phyloP scores from a whole-genome alignment of 2,113 vertebrate genomes.

The Coreoperca whiteheadi region DNA sequence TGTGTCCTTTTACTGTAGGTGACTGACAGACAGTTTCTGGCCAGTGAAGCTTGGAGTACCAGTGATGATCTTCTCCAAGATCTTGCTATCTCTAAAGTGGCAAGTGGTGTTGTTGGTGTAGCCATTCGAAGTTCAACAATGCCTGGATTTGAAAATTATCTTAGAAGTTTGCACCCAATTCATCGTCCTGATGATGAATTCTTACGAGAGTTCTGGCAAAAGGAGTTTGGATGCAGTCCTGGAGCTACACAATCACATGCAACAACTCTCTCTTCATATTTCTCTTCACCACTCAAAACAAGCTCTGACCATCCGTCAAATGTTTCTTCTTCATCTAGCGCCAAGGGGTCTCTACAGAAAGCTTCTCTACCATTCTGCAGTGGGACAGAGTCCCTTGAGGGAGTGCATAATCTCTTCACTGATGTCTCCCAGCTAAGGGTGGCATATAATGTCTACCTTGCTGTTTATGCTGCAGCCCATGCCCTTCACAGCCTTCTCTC shows the following conservation, averaged over 20 bases:
- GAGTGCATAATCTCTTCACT: conserved; percentile 75
- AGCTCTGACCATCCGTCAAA: background rate
- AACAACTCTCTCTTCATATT: background rate
- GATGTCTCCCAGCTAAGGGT: conserved; percentile 81
- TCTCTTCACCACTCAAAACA: background rate
- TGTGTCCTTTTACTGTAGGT: conserved; percentile 36
- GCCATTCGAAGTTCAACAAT: conserved; percentile 78
- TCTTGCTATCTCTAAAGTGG: conserved; percentile 55
- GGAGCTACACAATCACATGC: background rate
- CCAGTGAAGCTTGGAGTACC: conserved; percentile 84
- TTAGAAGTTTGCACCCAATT: conserved; percentile 70
- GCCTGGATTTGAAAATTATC: conserved; percentile 74
- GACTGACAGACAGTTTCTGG: conserved; percentile 80
- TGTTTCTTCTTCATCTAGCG: conserved; percentile 21
- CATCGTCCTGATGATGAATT: conserved; percentile 60
- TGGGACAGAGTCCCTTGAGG: conserved; percentile 78
- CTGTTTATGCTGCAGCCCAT: conserved; percentile 84
- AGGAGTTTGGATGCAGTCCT: conserved; percentile 71
- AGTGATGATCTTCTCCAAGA: conserved; percentile 69
- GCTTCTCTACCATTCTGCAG: conserved; percentile 71
- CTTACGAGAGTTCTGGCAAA: conserved; percentile 77
- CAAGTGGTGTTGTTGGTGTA: conserved; percentile 78
- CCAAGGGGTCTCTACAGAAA: background rate
- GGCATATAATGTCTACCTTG: conserved; percentile 84
- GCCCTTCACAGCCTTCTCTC: conserved; percentile 80